A percentile compares a stretch with the other conserved stretches of the same genome.
phyloP scores from a whole-genome alignment of 2,888 invertebrate genomes.

The Uropetala carovei region DNA sequence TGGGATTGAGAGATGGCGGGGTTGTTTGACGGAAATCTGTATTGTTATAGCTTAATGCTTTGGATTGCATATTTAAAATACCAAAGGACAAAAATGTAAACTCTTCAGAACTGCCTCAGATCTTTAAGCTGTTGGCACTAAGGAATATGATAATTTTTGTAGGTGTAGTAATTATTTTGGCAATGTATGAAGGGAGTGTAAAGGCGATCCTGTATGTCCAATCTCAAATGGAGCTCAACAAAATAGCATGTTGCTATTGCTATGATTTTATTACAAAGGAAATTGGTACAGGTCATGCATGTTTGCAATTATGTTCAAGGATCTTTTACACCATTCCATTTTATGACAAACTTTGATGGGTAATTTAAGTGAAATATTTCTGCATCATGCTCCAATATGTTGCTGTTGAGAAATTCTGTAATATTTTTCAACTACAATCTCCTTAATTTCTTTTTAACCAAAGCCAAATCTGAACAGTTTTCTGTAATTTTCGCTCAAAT shows the following conservation, averaged over 20 bases:
- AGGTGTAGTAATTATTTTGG: too few species aligned
- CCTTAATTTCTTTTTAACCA: not conserved
- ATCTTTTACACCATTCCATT: constrained; percentile 25
- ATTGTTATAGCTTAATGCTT: too few species aligned
- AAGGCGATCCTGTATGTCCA: too few species aligned
- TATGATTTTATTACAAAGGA: not conserved
- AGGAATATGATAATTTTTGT: too few species aligned
- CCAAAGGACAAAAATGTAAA: too few species aligned
- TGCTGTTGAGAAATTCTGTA: not conserved
- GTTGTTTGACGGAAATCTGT: too few species aligned
- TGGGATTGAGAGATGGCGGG: too few species aligned
- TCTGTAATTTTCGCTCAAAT: constrained; percentile 33
- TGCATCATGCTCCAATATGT: too few species aligned
- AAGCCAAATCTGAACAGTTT: not conserved
- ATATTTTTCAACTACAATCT: not conserved
- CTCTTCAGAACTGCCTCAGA: too few species aligned
- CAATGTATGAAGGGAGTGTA: too few species aligned
- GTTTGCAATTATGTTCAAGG: not conserved
- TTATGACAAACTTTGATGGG: not conserved
- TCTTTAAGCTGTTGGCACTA: too few species aligned
- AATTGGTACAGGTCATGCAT: not conserved
- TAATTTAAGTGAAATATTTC: not conserved
- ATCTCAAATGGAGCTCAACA: not conserved
- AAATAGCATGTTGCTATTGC: not conserved
- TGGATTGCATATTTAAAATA: too few species aligned